Percentiles rank a stretch among this genome's conserved stretches.
These are phyloP conservation scores for Trogon melanurus DNA, from an alignment of 2,113 vertebrate genomes.

Conservation along the genomic window DNA sequence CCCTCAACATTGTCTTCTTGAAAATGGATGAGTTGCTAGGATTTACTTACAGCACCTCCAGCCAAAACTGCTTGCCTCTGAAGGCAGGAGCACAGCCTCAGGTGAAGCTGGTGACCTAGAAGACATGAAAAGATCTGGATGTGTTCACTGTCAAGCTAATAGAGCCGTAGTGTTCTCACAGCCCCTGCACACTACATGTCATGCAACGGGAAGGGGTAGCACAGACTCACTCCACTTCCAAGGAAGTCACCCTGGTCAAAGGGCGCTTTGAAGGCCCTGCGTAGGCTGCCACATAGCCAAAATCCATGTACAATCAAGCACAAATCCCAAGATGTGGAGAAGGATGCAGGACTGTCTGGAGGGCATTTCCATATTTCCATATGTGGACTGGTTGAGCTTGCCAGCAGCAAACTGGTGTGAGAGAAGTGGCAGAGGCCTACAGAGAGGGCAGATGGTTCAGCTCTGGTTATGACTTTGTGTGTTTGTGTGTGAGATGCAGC, in stretches of 20 bases:
- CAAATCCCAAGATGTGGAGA: background rate
- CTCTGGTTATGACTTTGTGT: background rate
- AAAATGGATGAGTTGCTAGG: background rate
- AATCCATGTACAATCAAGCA: background rate
- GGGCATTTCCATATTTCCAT: background rate
- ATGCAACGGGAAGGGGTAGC: background rate
- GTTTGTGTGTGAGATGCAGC: background rate
- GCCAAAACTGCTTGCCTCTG: background rate
- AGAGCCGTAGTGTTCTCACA: background rate
- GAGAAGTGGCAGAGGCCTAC: background rate
- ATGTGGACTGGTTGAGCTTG: background rate
- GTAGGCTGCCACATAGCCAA: background rate
- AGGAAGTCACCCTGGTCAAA: background rate
- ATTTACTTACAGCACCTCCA: background rate
- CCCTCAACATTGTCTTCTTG: background rate
- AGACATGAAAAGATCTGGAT: background rate
- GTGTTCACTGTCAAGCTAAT: fast-evolving
- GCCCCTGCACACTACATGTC: fast-evolving
- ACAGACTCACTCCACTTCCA: too few relatives aligned
- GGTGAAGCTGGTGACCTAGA: background rate
- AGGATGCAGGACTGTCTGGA: background rate
- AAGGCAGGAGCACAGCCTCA: background rate
- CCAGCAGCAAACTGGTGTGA: background rate
- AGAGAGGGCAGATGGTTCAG: background rate
- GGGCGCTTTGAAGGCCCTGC: background rate